These are phyloP conservation scores for Tamandua tetradactyla DNA, from an alignment of 2,797 vertebrate genomes.

Conservation along the genomic window DNA sequence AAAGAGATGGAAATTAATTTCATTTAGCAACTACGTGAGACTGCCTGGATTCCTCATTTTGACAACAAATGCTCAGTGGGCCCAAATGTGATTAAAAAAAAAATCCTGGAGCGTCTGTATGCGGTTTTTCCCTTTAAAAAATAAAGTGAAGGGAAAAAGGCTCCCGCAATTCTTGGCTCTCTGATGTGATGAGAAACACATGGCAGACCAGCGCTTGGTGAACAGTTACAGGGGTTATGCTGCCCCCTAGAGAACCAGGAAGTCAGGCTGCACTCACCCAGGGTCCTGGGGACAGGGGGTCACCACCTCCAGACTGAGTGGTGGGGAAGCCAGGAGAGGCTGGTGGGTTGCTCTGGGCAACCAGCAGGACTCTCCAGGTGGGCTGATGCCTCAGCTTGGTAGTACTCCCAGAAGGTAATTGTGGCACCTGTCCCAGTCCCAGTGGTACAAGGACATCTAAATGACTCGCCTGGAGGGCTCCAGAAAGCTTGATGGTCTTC, in stretches of 20 bases:
- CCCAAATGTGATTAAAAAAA: conserved; percentile 13
- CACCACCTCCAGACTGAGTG: background rate
- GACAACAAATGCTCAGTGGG: conserved; percentile 54
- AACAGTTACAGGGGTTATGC: background rate
- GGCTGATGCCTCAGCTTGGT: background rate
- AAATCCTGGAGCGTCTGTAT: conserved; percentile 28
- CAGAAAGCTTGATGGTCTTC: background rate
- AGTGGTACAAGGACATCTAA: background rate
- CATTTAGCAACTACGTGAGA: conserved; percentile 28
- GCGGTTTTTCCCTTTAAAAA: conserved; percentile 15
- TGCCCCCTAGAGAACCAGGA: conserved; percentile 18
- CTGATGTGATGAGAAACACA: conserved; percentile 63
- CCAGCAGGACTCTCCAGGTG: background rate
- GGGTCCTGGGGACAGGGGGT: accelerated
- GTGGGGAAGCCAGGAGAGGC: background rate
- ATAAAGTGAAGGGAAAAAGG: conserved; percentile 18
- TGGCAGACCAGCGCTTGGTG: accelerated
- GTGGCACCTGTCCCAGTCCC: background rate
- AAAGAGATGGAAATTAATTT: background rate
- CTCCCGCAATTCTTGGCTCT: conserved; percentile 34
- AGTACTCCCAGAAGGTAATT: background rate
- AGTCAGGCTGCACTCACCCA: background rate
- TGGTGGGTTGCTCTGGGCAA: background rate
- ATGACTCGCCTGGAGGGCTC: background rate
- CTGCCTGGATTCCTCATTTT: conserved; percentile 21